These are phyloP conservation scores for Archegozetes longisetosus DNA, from an alignment of 1,140 invertebrate species.

Conservation along the genomic window DNA sequence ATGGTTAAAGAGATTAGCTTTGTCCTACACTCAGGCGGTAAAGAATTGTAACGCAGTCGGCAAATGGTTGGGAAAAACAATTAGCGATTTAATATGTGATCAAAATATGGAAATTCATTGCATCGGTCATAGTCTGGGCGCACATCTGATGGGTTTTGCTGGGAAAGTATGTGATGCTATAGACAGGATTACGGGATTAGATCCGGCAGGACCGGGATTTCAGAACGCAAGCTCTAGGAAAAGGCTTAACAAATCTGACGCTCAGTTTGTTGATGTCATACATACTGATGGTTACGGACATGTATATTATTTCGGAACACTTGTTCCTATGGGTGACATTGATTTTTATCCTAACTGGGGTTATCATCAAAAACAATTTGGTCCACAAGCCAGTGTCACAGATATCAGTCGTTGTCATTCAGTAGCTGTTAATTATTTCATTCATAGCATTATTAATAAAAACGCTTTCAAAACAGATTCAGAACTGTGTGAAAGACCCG, in stretches of 20 bases:
- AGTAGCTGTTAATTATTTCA: too few relatives aligned
- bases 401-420: too few relatives aligned
- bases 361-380: too few relatives aligned
- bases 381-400: too few relatives aligned
- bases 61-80: not conserved
- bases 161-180: not conserved
- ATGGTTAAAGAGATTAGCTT: too few relatives aligned
- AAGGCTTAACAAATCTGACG: conserved; percentile 1
- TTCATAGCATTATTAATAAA: too few relatives aligned
- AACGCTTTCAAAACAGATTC: too few relatives aligned
- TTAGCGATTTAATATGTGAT: not conserved
- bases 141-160: conserved; percentile 4
- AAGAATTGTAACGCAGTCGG: conserved; percentile 1
- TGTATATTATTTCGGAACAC: conserved; percentile 42
- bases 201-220: conserved; percentile 10
- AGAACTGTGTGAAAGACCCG: too few relatives aligned
- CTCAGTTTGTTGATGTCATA: conserved; percentile 10
- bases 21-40: not conserved
- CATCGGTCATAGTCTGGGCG: conserved; percentile 6
- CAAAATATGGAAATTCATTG: not conserved
- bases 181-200: conserved; percentile 1
- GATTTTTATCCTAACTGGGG: conserved; percentile 69
- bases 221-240: conserved; percentile 3
- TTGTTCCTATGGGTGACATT: conserved; percentile 40
- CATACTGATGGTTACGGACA: conserved; percentile 7